phyloP scores from a whole-genome alignment of 2,888 invertebrate species.

The Eristalis pertinax region DNA sequence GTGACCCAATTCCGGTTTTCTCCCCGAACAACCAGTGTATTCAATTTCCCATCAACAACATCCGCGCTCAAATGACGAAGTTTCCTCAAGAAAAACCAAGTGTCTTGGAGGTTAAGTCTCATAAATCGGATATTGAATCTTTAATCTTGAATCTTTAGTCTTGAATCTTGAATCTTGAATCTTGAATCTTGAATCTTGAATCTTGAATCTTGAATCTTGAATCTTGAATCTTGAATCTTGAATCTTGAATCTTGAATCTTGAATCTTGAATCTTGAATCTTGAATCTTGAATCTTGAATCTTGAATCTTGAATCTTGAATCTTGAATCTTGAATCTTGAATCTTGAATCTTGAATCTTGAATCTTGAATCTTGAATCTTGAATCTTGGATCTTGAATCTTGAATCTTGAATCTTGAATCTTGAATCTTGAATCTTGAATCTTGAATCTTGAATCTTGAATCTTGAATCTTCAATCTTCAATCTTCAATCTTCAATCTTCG shows the following conservation, averaged over 20 bases:
- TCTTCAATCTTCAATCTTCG: not conserved
- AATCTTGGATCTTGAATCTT: not conserved
- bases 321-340: not conserved
- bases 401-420: not conserved
- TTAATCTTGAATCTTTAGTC: not conserved
- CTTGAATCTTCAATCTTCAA: not conserved
- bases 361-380: not conserved
- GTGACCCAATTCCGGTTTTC: too few species aligned
- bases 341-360: not conserved
- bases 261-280: not conserved
- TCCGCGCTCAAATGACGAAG: too few species aligned
- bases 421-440: not conserved
- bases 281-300: not conserved
- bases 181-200: not conserved
- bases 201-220: not conserved
- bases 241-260: not conserved
- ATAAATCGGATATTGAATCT: not conserved
- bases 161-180: not conserved
- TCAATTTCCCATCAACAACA: too few species aligned
- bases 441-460: not conserved
- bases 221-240: not conserved
- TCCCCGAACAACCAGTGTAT: too few species aligned
- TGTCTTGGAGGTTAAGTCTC: too few species aligned
- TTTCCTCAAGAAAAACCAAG: too few species aligned
- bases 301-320: not conserved